Evolutionary conservation across 1,140 invertebrate genomes (phyloP).

Genomic region (Notospermus geniculatus): DNA sequence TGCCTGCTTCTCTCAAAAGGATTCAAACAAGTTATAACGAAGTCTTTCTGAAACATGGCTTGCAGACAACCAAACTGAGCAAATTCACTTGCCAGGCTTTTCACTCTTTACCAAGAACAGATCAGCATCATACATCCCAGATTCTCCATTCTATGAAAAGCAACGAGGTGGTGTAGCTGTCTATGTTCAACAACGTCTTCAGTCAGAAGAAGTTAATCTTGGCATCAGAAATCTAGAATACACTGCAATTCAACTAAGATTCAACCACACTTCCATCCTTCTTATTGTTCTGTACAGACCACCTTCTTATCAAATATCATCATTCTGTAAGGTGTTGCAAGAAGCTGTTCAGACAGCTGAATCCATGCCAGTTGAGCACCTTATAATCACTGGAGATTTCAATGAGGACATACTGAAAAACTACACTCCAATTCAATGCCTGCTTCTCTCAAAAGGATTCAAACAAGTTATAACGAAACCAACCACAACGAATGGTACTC

Average conservation of each 20-base stretch:
- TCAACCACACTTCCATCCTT: background rate
- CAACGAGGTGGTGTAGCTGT: background rate
- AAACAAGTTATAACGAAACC: conserved; percentile 4
- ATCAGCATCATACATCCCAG: background rate
- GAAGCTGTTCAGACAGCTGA: background rate
- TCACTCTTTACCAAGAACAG: background rate
- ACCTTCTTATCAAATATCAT: conserved; percentile 8
- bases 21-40: conserved; percentile 11
- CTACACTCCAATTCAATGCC: background rate
- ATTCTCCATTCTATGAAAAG: background rate
- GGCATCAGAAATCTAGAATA: conserved; percentile 3
- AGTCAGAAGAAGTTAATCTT: background rate
- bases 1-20: conserved; percentile 1
- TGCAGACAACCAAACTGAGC: background rate
- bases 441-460: conserved; percentile 10
- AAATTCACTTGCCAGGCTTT: background rate
- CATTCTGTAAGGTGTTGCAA: conserved; percentile 4
- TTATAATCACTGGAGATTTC: conserved; percentile 20
- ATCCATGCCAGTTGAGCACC: background rate
- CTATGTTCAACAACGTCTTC: background rate
- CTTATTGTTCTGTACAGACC: conserved; percentile 16
- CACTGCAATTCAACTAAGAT: background rate
- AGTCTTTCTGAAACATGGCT: background rate
- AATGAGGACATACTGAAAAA: conserved; percentile 8
- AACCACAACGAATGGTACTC: conserved; percentile 14